Evolutionary conservation across 1,140 invertebrate species (phyloP), one percentile per base, ranked within the genome.

Genomic region (Bombyx mandarina): DNA sequence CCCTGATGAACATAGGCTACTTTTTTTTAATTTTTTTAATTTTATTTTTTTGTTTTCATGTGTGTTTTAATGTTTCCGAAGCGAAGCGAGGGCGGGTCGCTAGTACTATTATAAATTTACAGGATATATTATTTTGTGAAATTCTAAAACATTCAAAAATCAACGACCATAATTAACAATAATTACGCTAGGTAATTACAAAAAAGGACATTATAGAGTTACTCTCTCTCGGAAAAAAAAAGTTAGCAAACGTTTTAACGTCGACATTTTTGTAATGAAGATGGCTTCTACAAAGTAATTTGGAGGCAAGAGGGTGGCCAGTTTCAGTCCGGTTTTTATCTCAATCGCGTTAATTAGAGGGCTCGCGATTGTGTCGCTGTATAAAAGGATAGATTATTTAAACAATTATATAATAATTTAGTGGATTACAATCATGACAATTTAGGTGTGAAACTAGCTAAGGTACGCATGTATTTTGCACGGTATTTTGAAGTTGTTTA

Each of bases 221-320:
- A 52, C 50, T 12, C 42, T 52, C 22, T 52, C 43, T 18, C 43
- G 9, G 12, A 49, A 46, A 35, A 35, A 35, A 35, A 35, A 35
- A 35, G 26, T 35, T 35, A 35, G 26, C 26, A 35, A 35, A 35
- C 26, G 45, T 12, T 9, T 62, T 58, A 55, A 45, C 57, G 51
- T 57, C 43, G 57, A 60, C 55, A 59, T 58, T 59, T 53, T 58
- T 42, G 50, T 60, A 60, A 60, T 60, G 58, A 56, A 60, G 53
- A 60, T 60, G 54, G 49, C 52, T 54, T 9, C 45, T 43, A 35
- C 49, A 63, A 59, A 57, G 49, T 45, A 52, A 56, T 60, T 56
- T 55, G 42, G 44, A 35, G 53, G n/a, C 55, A 49, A 49, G 22
- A 22, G 48, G 48, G 12, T 22, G 45, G 45, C 45, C 45, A 10